Conservation (phyloP, 2,113 vertebrate genomes). For the Pangasianodon gigas region DNA sequence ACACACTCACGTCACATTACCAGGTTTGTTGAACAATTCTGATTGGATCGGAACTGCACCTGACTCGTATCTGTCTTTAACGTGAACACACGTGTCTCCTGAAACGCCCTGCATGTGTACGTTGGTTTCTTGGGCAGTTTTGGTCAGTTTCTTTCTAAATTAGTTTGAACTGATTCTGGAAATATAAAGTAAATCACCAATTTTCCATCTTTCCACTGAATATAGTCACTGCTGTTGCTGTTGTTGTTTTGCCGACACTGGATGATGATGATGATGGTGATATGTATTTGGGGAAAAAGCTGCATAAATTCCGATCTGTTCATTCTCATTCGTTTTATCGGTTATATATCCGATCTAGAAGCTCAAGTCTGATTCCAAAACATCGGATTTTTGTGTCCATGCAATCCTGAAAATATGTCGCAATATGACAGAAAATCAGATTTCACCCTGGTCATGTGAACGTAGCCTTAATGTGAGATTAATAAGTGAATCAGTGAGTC, state of each 20-base stretch:
- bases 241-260: not conserved
- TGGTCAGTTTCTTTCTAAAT: not conserved
- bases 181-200: not conserved
- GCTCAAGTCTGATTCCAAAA: not conserved
- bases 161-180: not conserved
- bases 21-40: no score
- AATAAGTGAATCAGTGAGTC: not conserved
- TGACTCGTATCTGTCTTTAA: not conserved
- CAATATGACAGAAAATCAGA: not conserved
- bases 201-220: not conserved
- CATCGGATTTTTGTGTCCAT: not conserved
- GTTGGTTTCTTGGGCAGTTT: not conserved
- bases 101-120: not conserved
- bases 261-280: not conserved
- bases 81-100: not conserved
- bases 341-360: not conserved
- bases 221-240: not conserved
- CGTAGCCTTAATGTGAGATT: not conserved
- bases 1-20: no score
- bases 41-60: not conserved
- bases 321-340: not conserved
- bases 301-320: not conserved
- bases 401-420: not conserved
- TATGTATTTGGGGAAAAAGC: no score
- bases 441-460: not conserved